A percentile compares a stretch with the other conserved stretches of the same genome.
phyloP scores from a whole-genome alignment of 2,113 vertebrate genomes.

The Crotalus helleri region DNA sequence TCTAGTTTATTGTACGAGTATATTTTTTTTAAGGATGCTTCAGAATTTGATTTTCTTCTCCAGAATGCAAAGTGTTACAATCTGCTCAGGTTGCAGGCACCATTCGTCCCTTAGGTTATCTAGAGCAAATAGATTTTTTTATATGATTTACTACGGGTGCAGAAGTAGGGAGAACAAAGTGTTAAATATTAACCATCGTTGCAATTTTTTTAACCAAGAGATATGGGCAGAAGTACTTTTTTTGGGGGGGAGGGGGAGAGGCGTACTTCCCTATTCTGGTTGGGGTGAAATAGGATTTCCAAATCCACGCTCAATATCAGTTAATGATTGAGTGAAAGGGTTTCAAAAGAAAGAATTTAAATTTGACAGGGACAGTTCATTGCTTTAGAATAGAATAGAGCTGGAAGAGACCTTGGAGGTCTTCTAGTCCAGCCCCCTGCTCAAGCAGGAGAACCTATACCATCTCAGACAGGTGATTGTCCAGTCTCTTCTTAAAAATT shows the following conservation, averaged over 20 bases:
- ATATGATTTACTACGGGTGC: not conserved
- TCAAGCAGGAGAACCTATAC: too few species aligned
- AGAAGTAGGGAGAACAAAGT: not conserved
- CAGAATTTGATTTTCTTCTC: not conserved
- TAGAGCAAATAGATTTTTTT: not conserved
- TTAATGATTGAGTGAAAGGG: not conserved
- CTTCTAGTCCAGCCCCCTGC: too few species aligned
- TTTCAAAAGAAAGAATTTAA: not conserved
- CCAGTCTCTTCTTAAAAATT: not conserved
- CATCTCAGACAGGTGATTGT: too few species aligned
- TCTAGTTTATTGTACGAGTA: not conserved
- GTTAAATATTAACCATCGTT: not conserved
- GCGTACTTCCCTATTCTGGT: not conserved
- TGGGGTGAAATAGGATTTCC: not conserved
- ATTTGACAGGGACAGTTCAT: not conserved
- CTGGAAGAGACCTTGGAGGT: not conserved
- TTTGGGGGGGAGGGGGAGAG: fast-evolving
- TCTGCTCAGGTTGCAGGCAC: not conserved
- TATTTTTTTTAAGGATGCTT: not conserved
- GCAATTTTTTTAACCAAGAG: not conserved
- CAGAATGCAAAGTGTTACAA: not conserved
- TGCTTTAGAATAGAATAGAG: not conserved
- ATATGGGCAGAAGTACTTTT: not conserved
- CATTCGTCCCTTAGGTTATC: not conserved
- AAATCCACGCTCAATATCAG: not conserved